Percentiles rank a stretch among this genome's conserved stretches.
Conservation (phyloP, 2,113 vertebrate genomes). For the Camelus dromedarius region DNA sequence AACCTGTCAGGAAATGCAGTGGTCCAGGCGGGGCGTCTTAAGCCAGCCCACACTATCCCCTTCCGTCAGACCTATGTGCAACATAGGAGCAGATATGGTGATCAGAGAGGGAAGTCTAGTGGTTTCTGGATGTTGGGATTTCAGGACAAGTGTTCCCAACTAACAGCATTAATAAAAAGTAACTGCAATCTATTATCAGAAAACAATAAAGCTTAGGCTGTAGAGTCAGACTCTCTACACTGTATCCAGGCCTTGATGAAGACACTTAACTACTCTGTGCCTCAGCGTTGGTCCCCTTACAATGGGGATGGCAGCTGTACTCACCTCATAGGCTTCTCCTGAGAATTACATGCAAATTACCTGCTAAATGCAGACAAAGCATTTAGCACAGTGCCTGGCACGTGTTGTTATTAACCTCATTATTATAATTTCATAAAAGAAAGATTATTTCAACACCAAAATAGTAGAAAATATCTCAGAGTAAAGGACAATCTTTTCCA, state of each 20-base stretch:
- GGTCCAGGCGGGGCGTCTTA: neutral
- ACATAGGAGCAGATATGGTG: neutral
- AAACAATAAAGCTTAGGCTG: neutral
- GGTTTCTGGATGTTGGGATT: neutral
- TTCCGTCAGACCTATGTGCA: neutral
- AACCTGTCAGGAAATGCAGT: neutral
- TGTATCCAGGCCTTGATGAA: neutral
- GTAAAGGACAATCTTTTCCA: neutral
- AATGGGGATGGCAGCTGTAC: neutral
- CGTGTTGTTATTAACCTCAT: neutral
- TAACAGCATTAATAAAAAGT: neutral
- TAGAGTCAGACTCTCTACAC: neutral
- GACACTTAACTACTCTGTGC: neutral
- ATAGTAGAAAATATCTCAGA: neutral
- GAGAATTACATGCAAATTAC: neutral
- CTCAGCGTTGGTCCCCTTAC: neutral
- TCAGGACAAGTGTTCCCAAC: neutral
- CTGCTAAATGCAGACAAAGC: neutral
- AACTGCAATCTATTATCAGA: neutral
- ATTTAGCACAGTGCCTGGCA: neutral
- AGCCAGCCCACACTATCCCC: too few relatives aligned
- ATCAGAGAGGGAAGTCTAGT: neutral
- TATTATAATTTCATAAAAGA: conserved; percentile 1
- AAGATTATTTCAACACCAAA: neutral
- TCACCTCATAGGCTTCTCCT: neutral